Evolutionary conservation across 2,113 vertebrate genomes (phyloP).

Genomic region (Phainopepla nitens): DNA sequence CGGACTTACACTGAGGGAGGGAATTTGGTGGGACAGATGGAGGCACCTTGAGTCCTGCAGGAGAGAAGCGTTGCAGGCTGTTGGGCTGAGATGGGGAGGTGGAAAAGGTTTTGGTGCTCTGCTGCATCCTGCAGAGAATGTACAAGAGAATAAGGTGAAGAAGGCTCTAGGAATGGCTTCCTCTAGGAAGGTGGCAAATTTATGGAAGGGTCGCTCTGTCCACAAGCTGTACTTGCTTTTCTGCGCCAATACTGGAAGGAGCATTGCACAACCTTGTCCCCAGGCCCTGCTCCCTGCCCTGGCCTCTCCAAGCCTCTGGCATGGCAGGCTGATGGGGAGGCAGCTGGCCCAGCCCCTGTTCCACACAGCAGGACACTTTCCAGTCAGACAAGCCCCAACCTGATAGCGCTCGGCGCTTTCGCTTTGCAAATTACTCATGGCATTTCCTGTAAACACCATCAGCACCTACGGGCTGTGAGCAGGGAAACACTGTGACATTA

Average conservation of each 20-base stretch:
- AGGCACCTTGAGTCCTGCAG: background rate
- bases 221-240: background rate
- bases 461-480: background rate
- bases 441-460: slow-evolving; percentile 59
- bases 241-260: background rate
- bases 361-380: background rate
- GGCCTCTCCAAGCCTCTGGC: background rate
- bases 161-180: background rate
- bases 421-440: slow-evolving; percentile 2
- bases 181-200: background rate
- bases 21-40: background rate
- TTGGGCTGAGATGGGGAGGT: background rate
- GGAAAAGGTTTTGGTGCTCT: background rate
- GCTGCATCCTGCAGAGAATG: background rate
- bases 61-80: background rate
- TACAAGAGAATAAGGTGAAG: background rate
- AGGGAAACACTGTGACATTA: background rate
- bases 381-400: background rate
- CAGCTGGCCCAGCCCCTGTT: background rate
- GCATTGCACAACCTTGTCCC: background rate
- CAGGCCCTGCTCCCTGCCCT: background rate
- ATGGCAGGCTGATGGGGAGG: background rate
- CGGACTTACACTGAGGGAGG: background rate
- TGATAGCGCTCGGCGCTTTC: background rate
- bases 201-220: background rate